These are phyloP conservation scores for Brachionichthys hirsutus DNA, from an alignment of 2,113 vertebrate genomes.

Conservation along the genomic window DNA sequence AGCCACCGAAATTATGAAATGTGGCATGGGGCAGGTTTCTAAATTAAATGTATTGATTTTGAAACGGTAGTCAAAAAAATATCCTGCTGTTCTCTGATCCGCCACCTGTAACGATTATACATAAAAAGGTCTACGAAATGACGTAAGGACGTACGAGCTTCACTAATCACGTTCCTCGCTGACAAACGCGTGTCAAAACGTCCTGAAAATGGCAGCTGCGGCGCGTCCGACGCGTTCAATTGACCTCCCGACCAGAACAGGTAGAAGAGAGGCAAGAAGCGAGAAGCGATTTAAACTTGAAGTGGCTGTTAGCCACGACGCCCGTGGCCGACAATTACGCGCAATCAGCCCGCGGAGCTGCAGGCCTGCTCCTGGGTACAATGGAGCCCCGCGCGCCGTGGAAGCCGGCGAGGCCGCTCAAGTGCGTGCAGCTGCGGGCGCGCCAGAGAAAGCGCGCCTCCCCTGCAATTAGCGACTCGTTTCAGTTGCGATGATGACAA, in stretches of 20 bases:
- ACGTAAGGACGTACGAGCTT: too few species aligned
- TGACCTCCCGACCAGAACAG: slow-evolving; percentile 76
- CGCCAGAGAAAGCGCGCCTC: slow-evolving; percentile 84
- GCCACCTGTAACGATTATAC: slow-evolving; percentile 80
- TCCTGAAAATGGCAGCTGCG: slow-evolving; percentile 85
- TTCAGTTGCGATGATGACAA: slow-evolving; percentile 85
- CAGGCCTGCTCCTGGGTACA: slow-evolving; percentile 89
- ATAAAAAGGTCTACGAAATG: slow-evolving; percentile 79
- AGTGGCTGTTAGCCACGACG: slow-evolving; percentile 91
- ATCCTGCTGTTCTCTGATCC: slow-evolving; percentile 18
- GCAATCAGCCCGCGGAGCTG: slow-evolving; percentile 92
- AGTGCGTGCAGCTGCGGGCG: slow-evolving; percentile 99
- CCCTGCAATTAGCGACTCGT: slow-evolving; percentile 94
- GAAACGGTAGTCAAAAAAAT: slow-evolving; percentile 18
- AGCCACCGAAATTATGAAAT: background rate
- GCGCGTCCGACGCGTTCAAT: slow-evolving; percentile 66
- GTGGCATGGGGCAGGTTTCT: background rate
- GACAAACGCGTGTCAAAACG: slow-evolving; percentile 75
- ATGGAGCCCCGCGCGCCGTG: slow-evolving; percentile 87
- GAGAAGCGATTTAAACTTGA: slow-evolving; percentile 74
- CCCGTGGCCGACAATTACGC: slow-evolving; percentile 94
- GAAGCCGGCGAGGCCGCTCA: slow-evolving; percentile 92
- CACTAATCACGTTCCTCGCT: too few species aligned
- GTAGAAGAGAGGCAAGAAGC: slow-evolving; percentile 70
- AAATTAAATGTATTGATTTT: slow-evolving; percentile 2